Base-by-base conservation (phyloP, 2,797 vertebrate genomes). In the Dipus sagitta region DNA sequence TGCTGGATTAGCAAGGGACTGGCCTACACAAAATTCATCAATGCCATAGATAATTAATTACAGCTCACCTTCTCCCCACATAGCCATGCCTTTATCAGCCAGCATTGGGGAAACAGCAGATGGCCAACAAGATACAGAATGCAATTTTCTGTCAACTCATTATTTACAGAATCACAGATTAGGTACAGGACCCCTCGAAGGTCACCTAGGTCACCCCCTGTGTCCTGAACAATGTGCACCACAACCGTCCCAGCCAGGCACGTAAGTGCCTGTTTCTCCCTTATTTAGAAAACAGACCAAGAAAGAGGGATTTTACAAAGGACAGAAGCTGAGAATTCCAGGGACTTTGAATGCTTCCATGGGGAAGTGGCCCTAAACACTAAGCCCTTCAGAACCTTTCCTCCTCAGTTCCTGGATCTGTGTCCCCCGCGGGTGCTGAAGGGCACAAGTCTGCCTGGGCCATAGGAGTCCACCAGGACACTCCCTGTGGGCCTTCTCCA, bases 41-140 rank as follows among this genome's bases (percentile, higher is more conserved):
- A 81, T 97, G 98, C 97, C 97, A 97, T 64, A 96, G 95, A 97
- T 98, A 98, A 98, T 98, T 98, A 98, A 98, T 97, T 97, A 94
- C 91, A 97, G 97, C 90, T 98, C 96, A 97, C 93, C 96, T 97
- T 97, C 95, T 97, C 93, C 95, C 95, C 90, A 96, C 96, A 96
- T 94, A 94, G 86, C 95, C 96, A 88, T 95, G 96, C 94, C 94
- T 97, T 98, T 97, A 97, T 97, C 97, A 97, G 96, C 82, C 97
- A 94, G 80, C 21, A 14, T 86, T 96, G 88, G 93, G 91, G 95
- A 96, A 97, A 96, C 32, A 96, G 96, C 97, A 98, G 95, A 97
- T 97, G 96, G 96, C 28, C 81, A 71, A 91, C 94, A 97, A 97
- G 98, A 95, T 86, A 92, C 93, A 18, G 28, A 95, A 96, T 17